These are phyloP conservation scores for Papilio elwesi DNA, from an alignment of 2,888 invertebrate species.

Conservation along the genomic window DNA sequence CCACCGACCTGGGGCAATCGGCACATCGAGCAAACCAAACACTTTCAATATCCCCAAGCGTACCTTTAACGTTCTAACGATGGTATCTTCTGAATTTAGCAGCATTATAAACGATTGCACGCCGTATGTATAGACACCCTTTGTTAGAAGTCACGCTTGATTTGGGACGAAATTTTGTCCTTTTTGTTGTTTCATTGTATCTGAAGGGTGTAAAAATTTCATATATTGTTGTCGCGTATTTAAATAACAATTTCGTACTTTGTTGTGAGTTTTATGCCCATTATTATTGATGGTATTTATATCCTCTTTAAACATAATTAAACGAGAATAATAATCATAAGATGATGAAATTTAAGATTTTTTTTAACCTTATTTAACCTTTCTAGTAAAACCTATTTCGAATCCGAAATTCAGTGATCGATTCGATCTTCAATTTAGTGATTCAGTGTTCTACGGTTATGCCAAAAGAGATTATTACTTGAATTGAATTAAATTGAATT, in stretches of 20 bases:
- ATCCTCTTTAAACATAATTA: background rate
- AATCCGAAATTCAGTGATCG: no score
- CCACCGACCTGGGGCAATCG: slow-evolving; percentile 76
- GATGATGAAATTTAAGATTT: background rate
- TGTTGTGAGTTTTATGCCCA: slow-evolving; percentile 33
- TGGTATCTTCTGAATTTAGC: slow-evolving; percentile 52
- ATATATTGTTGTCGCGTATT: slow-evolving; percentile 56
- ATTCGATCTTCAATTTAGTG: no score
- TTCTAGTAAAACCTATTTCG: no score
- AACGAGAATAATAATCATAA: background rate
- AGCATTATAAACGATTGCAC: slow-evolving; percentile 66
- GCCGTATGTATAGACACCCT: slow-evolving; percentile 67
- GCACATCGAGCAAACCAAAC: slow-evolving; percentile 65
- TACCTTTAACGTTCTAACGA: slow-evolving; percentile 30
- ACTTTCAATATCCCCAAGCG: slow-evolving; percentile 43
- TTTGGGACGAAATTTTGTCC: slow-evolving; percentile 79
- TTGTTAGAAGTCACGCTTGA: slow-evolving; percentile 81
- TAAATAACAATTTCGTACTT: slow-evolving; percentile 19
- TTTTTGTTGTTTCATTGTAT: slow-evolving; percentile 78
- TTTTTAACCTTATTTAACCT: no score
- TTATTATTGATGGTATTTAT: slow-evolving; percentile 51
- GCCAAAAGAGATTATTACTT: no score
- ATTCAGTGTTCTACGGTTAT: no score
- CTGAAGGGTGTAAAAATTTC: slow-evolving; percentile 77
- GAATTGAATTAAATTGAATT: no score